Evolutionary conservation across 2,888 invertebrate species (phyloP).

Genomic region (Sclerodermus sp.): DNA sequence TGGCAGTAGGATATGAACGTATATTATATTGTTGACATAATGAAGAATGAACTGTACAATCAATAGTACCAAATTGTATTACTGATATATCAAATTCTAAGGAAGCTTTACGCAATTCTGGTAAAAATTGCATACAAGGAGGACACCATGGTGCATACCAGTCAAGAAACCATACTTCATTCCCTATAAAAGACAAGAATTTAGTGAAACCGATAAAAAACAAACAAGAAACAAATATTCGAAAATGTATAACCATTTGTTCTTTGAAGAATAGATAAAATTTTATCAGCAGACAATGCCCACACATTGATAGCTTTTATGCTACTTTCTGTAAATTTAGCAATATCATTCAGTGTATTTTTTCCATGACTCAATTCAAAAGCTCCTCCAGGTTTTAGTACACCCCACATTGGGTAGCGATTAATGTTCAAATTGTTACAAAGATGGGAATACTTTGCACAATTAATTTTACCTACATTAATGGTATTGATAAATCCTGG

Average conservation of each 20-base stretch:
- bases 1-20: slow-evolving; percentile 70
- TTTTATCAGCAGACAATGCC: slow-evolving; percentile 67
- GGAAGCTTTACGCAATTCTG: slow-evolving; percentile 70
- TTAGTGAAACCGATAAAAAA: too few relatives aligned
- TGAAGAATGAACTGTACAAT: slow-evolving; percentile 66
- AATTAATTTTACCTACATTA: slow-evolving; percentile 66
- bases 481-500: slow-evolving; percentile 63
- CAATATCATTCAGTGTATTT: slow-evolving; percentile 62
- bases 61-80: slow-evolving; percentile 67
- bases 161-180: slow-evolving; percentile 68
- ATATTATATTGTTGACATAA: slow-evolving; percentile 66
- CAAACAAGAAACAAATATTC: too few relatives aligned
- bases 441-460: slow-evolving; percentile 62
- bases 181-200: slow-evolving; percentile 29
- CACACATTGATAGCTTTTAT: slow-evolving; percentile 63
- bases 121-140: slow-evolving; percentile 70
- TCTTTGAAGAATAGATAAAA: slow-evolving; percentile 60
- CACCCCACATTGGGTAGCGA: slow-evolving; percentile 70
- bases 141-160: slow-evolving; percentile 82
- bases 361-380: slow-evolving; percentile 75
- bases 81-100: slow-evolving; percentile 58
- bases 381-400: slow-evolving; percentile 74
- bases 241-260: slow-evolving; percentile 29
- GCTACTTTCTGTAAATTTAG: slow-evolving; percentile 69
- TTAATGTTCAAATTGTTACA: slow-evolving; percentile 65